phyloP scores from a whole-genome alignment of 2,888 invertebrate genomes.

The Phalera bucephala region DNA sequence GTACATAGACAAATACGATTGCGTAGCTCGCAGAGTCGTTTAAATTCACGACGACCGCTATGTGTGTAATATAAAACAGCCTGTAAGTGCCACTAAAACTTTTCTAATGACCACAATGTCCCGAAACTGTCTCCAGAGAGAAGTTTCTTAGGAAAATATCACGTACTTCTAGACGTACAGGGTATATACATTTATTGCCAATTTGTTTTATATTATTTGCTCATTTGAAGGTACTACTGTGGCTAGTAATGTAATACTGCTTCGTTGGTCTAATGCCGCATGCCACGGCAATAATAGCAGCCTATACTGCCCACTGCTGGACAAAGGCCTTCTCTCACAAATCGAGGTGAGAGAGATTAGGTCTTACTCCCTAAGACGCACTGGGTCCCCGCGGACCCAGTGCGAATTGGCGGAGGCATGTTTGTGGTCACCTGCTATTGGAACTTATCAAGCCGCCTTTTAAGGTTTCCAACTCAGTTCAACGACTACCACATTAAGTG shows the following conservation, averaged over 20 bases:
- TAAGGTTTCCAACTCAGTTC: too few species aligned
- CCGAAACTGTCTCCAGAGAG: conserved; percentile 67
- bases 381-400: too few species aligned
- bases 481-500: too few species aligned
- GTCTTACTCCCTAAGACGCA: too few species aligned
- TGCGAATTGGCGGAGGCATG: too few species aligned
- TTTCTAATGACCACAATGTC: conserved; percentile 68
- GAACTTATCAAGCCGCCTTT: too few species aligned
- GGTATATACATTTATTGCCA: conserved; percentile 30
- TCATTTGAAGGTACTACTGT: not conserved
- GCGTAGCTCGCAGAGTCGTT: not conserved
- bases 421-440: too few species aligned
- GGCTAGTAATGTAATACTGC: not conserved
- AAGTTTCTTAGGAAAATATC: conserved; percentile 63
- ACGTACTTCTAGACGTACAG: conserved; percentile 44
- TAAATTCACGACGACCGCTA: not conserved
- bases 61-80: conserved; percentile 58
- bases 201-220: conserved; percentile 33
- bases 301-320: too few species aligned
- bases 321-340: too few species aligned
- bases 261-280: not conserved
- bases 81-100: conserved; percentile 72
- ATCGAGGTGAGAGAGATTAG: too few species aligned
- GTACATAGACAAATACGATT: not conserved
- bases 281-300: too few species aligned